phyloP scores from a whole-genome alignment of 2,113 vertebrate genomes.

The Pseudopodoces humilis region DNA sequence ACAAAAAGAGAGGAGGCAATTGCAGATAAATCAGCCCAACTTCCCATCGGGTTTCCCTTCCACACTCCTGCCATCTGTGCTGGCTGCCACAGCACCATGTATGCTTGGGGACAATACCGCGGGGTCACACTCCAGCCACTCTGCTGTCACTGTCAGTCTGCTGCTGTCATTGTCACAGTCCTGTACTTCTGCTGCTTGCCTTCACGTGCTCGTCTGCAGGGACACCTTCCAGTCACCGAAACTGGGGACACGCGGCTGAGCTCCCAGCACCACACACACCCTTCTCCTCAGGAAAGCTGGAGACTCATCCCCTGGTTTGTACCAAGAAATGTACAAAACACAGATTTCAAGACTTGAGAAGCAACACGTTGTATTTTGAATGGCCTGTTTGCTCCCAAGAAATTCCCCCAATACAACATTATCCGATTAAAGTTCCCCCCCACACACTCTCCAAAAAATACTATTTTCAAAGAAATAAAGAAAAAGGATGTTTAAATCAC shows the following conservation, averaged over 20 bases:
- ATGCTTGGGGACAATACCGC: background rate
- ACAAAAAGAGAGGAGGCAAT: constrained; percentile 5
- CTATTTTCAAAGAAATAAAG: background rate
- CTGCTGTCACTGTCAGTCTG: background rate
- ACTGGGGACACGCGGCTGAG: background rate
- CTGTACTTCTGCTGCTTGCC: background rate
- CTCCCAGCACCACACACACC: background rate
- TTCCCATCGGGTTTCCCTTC: background rate
- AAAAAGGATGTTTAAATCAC: background rate
- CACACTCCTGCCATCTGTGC: background rate
- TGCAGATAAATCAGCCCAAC: background rate
- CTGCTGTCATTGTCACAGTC: background rate
- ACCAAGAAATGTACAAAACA: background rate
- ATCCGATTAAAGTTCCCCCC: background rate
- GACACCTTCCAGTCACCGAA: background rate
- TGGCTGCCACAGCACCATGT: background rate
- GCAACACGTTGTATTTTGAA: background rate
- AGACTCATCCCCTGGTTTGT: background rate
- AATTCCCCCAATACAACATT: background rate
- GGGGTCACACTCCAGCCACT: background rate
- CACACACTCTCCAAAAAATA: background rate
- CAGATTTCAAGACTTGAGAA: background rate
- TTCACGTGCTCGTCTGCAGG: fast-evolving
- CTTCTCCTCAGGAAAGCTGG: background rate
- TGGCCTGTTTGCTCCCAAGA: background rate